These are phyloP conservation scores for Schizaphis graminum DNA, from an alignment of 2,888 invertebrate genomes.

Conservation along the genomic window DNA sequence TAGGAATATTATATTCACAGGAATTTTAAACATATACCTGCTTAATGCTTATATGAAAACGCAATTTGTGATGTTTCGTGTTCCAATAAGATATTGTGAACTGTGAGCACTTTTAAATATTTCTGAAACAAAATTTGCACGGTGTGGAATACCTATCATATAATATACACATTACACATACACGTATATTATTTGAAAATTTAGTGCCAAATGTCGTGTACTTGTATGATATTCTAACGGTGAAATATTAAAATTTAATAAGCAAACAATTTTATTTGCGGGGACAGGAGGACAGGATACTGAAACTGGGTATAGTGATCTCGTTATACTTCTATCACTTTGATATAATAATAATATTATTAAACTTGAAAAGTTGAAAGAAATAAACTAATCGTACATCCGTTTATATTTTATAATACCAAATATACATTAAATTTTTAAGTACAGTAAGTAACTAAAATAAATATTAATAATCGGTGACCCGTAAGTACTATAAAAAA, in stretches of 20 bases:
- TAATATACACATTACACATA: not conserved
- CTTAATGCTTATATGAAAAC: too few relatives aligned
- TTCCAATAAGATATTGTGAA: too few relatives aligned
- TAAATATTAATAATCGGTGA: not conserved
- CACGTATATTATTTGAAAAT: not conserved
- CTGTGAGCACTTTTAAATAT: too few relatives aligned
- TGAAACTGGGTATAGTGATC: not conserved
- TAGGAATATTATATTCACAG: too few relatives aligned
- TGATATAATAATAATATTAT: not conserved
- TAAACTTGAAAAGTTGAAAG: too few relatives aligned
- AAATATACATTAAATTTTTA: not conserved
- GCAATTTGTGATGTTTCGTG: too few relatives aligned
- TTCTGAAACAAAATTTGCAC: too few relatives aligned
- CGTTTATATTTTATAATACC: not conserved
- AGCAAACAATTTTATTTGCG: not conserved
- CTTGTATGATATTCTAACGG: not conserved
- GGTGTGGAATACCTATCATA: not conserved
- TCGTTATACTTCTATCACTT: not conserved
- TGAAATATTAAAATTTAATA: not conserved
- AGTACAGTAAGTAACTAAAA: not conserved
- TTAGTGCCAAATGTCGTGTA: rapidly evolving
- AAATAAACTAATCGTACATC: not conserved
- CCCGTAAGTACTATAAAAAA: not conserved
- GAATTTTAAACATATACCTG: too few relatives aligned
- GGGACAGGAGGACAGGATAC: too few relatives aligned